Evolutionary conservation across 2,113 vertebrate species (phyloP).

Genomic region (Brachirus orientalis): DNA sequence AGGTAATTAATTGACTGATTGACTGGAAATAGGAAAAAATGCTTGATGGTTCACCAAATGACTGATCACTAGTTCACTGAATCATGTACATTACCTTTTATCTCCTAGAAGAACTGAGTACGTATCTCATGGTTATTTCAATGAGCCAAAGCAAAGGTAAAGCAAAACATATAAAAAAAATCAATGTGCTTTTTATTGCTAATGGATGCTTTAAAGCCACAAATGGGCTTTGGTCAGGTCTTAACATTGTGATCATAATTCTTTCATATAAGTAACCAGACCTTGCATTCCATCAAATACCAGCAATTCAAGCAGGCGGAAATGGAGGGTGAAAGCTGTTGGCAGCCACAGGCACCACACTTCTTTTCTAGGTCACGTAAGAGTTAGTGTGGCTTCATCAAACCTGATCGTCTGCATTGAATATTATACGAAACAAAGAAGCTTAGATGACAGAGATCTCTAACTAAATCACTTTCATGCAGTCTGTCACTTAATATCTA

Average conservation of each 20-base stretch:
- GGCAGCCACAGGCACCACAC: neutral
- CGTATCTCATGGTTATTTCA: no score
- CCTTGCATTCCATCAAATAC: neutral
- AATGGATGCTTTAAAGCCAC: neutral
- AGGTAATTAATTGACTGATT: no score
- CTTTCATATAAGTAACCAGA: neutral
- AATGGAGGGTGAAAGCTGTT: neutral
- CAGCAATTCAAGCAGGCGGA: slow-evolving; percentile 2
- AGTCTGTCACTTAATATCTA: no score
- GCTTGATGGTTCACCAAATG: no score
- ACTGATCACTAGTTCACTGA: no score
- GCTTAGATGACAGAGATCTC: no score
- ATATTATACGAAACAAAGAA: neutral
- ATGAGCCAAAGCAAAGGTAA: neutral
- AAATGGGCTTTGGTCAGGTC: neutral
- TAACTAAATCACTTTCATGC: no score
- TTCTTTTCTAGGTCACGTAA: slow-evolving; percentile 25
- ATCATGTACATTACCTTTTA: no score
- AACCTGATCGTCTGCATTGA: slow-evolving; percentile 33
- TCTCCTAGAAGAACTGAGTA: no score
- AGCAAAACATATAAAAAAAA: neutral
- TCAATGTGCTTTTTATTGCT: neutral
- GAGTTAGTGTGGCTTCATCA: slow-evolving; percentile 21
- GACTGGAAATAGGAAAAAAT: no score
- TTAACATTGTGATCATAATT: neutral